These are phyloP conservation scores for Metalampra italica DNA, from an alignment of 2,888 invertebrate species.

Conservation along the genomic window DNA sequence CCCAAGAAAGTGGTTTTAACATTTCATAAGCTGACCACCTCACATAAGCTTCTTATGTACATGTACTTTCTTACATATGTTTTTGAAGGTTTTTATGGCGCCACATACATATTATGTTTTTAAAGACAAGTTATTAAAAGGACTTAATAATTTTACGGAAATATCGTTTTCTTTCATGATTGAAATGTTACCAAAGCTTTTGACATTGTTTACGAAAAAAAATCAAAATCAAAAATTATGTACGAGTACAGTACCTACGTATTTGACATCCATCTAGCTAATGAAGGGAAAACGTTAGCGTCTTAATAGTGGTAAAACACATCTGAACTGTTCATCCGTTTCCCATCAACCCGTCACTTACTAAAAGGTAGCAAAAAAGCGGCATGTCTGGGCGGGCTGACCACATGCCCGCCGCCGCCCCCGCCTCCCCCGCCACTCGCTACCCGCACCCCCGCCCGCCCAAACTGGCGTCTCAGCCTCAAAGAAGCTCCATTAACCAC, in stretches of 20 bases:
- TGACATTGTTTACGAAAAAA: too few species aligned
- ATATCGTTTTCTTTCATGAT: too few species aligned
- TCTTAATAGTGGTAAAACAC: neutral
- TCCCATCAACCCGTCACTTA: constrained; percentile 54
- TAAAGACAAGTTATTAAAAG: too few species aligned
- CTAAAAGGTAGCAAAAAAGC: constrained; percentile 47
- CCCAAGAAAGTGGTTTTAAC: too few species aligned
- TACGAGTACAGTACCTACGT: too few species aligned
- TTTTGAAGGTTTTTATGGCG: too few species aligned
- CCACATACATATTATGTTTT: too few species aligned
- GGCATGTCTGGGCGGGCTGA: constrained; percentile 33
- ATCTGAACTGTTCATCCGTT: constrained; percentile 45
- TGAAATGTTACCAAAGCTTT: too few species aligned
- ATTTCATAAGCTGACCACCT: neutral
- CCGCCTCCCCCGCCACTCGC: constrained; percentile 8
- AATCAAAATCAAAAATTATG: neutral
- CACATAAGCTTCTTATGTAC: constrained; percentile 3
- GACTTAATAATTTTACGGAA: too few species aligned
- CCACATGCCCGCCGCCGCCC: constrained; percentile 35
- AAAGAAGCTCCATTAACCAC: constrained; percentile 71
- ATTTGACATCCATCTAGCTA: neutral
- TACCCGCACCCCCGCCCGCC: constrained; percentile 7
- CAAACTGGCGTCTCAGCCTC: constrained; percentile 58
- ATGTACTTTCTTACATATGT: neutral
- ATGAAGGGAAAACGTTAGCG: neutral